These are phyloP conservation scores for Lota lota DNA, from an alignment of 2,113 vertebrate genomes.

Conservation along the genomic window DNA sequence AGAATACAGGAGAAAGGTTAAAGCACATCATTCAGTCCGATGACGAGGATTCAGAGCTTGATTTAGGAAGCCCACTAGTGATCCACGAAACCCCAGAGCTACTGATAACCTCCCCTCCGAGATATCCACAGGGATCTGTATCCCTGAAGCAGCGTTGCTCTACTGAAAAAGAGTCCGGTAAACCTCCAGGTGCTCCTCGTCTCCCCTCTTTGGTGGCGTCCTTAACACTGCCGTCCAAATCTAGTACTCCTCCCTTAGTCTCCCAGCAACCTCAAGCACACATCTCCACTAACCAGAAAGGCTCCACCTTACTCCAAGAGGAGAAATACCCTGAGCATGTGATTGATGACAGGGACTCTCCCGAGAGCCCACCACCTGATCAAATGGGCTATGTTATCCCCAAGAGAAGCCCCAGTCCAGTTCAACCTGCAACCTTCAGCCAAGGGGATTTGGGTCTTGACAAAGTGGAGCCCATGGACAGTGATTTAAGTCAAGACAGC, in stretches of 20 bases:
- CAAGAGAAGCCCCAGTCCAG: constrained; percentile 56
- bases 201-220: constrained; percentile 19
- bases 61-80: constrained; percentile 71
- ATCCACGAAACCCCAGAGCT: constrained; percentile 77
- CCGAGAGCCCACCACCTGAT: constrained; percentile 78
- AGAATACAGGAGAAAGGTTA: constrained; percentile 22
- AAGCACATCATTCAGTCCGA: constrained; percentile 48
- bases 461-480: constrained; percentile 45
- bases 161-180: constrained; percentile 28
- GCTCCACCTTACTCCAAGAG: constrained; percentile 29
- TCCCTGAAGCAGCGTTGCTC: constrained; percentile 33
- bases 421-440: constrained; percentile 16
- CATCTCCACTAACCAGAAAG: constrained; percentile 18
- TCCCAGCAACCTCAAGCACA: neutral
- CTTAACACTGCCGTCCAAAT: constrained; percentile 10
- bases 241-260: constrained; percentile 22
- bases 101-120: constrained; percentile 48
- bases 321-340: constrained; percentile 73
- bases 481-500: constrained; percentile 20
- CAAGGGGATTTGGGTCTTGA: neutral
- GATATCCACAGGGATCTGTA: constrained; percentile 47
- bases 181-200: constrained; percentile 18
- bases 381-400: constrained; percentile 55
- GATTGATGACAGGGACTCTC: constrained; percentile 77
- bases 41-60: constrained; percentile 73